Evolutionary conservation across 2,797 vertebrate genomes (phyloP).

Genomic region (Malurus leucopterus): DNA sequence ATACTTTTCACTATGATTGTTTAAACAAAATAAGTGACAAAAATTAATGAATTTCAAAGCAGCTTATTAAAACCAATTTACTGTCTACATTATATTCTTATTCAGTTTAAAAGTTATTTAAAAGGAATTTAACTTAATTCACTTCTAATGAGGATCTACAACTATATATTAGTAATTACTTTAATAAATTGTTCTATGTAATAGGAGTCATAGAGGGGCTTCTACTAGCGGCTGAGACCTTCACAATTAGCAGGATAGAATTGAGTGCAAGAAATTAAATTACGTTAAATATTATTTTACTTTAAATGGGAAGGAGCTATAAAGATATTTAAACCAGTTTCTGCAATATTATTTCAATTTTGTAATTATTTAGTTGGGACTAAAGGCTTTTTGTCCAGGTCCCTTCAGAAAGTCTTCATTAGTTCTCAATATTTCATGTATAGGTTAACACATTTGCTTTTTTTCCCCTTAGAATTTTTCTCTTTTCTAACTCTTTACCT

Average conservation of each 20-base stretch:
- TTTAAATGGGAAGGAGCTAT: not conserved
- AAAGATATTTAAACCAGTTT: not conserved
- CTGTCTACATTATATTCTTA: not conserved
- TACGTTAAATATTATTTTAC: not conserved
- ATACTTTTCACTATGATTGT: not conserved
- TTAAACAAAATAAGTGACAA: not conserved
- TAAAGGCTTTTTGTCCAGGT: not conserved
- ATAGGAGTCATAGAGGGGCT: not conserved
- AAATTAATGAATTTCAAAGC: not conserved
- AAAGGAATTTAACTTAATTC: not conserved
- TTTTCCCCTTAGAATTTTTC: not conserved
- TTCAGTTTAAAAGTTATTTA: not conserved
- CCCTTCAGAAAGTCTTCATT: not conserved
- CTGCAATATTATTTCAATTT: not conserved
- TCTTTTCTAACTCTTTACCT: not conserved
- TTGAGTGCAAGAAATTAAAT: not conserved
- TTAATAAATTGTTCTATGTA: not conserved
- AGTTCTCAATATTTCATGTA: not conserved
- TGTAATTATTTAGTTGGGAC: not conserved
- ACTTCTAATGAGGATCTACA: not conserved
- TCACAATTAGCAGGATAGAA: not conserved
- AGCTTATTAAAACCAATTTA: not conserved
- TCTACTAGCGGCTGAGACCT: not conserved
- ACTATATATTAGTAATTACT: not conserved
- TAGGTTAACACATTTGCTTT: not conserved